Base-by-base conservation (phyloP, 2,888 invertebrate genomes). In the Iselma pallidipennis region DNA sequence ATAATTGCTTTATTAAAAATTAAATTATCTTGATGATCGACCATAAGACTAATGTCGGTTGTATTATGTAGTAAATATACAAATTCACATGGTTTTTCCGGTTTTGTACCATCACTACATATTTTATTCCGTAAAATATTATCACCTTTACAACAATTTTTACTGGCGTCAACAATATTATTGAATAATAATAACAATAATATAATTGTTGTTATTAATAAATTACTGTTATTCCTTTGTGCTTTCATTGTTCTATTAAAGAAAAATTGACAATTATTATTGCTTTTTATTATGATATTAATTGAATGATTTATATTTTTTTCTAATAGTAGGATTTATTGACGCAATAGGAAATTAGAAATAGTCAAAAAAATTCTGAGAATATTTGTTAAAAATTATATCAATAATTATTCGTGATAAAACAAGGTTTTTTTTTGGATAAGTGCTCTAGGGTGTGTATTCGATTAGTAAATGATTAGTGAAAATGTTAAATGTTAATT, bases 91-190 rank as follows among this genome's bases (percentile, higher is more conserved):
- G 42, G 42, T 42, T 42, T 42, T 21, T 9, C 21, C 10, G 10
- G 42, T 42, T 33, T 49, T 3, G n/a, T 23, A 31, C 56, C 56
- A 49, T 56, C 31, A 7, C n/a, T 10, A 21, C 56, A 56, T 4
- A 1, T 10, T 29, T 31, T 49, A 31, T 29, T 23, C 19, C 4
- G 9, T n/a, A 56, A 14, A 14, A 49, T 50, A 29, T 56, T 56
- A n/a, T 31, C 50, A 31, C 49, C 56, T 16, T 49, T 29, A 25
- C 56, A 56, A 49, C 56, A 56, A 29, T 26, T 31, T 14, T 21
- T 23, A 14, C 23, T 54, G n/a, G 53, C 37, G 5, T 42, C 42
- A 19, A 19, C 42, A 21, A 6, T 16, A 37, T 42, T 42, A 42
- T 10, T 42, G 12, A 42, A 21, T 16, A 42, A 42, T 10, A 42